Percentiles rank a stretch among this genome's conserved stretches.
phyloP scores from a whole-genome alignment of 2,888 invertebrate species.

The Magallana nippona region DNA sequence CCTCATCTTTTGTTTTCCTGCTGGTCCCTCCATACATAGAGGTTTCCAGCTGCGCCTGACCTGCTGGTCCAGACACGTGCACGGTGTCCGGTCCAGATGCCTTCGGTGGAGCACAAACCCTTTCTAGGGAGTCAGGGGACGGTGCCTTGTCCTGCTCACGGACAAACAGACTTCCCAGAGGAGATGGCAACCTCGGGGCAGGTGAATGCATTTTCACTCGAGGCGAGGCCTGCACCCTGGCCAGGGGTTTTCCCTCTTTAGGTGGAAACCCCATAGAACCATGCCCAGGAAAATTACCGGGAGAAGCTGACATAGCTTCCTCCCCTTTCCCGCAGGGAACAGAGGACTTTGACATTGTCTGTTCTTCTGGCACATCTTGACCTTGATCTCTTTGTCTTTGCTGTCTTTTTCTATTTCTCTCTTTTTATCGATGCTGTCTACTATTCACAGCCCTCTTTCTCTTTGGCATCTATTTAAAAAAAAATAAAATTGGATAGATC shows the following conservation, averaged over 20 bases:
- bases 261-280: conserved; percentile 15
- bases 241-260: conserved; percentile 34
- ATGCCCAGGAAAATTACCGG: background rate
- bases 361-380: too few relatives aligned
- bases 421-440: too few relatives aligned
- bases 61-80: conserved; percentile 36
- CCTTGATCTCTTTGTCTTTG: too few relatives aligned
- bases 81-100: conserved; percentile 14
- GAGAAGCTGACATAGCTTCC: conserved; percentile 2
- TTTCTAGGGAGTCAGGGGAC: conserved; percentile 33
- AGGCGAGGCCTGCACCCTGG: conserved; percentile 37
- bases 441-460: too few relatives aligned
- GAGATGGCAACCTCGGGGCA: conserved; percentile 23
- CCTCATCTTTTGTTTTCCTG: background rate
- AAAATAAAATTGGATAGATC: too few relatives aligned
- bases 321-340: background rate
- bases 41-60: conserved; percentile 35
- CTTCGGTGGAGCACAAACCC: conserved; percentile 35
- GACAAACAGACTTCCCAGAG: conserved; percentile 31
- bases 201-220: conserved; percentile 18
- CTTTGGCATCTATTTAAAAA: too few relatives aligned
- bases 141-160: conserved; percentile 10
- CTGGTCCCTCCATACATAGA: background rate
- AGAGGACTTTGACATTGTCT: background rate
- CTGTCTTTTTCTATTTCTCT: too few relatives aligned